A percentile compares a stretch with the other conserved stretches of the same genome.
Evolutionary conservation across 2,797 vertebrate genomes (phyloP).

Genomic region (Thamnophis elegans): DNA sequence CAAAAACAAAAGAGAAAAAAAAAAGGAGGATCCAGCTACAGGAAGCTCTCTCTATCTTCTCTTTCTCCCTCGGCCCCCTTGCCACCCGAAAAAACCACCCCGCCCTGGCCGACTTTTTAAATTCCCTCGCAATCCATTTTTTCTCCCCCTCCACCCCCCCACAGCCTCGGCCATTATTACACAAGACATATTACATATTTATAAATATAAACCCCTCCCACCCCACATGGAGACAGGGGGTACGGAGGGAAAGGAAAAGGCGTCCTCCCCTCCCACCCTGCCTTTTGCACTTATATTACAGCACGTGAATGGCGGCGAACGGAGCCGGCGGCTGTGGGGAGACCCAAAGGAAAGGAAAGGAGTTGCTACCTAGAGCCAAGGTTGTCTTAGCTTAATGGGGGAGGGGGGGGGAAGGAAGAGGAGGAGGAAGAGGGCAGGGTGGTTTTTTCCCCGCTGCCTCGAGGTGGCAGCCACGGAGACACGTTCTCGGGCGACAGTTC

Average conservation of each 20-base stretch:
- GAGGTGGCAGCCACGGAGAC: background rate
- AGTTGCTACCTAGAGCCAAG: constrained; percentile 21
- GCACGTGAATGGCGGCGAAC: background rate
- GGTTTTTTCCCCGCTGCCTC: background rate
- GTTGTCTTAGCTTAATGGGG: background rate
- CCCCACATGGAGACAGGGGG: constrained; percentile 2
- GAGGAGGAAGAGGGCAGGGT: background rate
- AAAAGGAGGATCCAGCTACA: constrained; percentile 33
- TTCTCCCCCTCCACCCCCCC: background rate
- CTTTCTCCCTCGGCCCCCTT: background rate
- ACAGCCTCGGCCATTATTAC: constrained; percentile 27
- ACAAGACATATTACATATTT: constrained; percentile 52
- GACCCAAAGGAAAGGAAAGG: background rate
- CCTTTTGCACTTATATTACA: constrained; percentile 26
- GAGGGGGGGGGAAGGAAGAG: no score
- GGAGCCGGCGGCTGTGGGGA: constrained; percentile 4
- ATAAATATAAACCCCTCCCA: constrained; percentile 42
- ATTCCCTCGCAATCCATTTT: constrained; percentile 8
- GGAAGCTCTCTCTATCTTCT: constrained; percentile 15
- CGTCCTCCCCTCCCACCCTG: background rate
- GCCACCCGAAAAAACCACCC: background rate
- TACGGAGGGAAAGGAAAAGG: background rate
- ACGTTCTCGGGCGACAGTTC: background rate
- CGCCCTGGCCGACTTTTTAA: constrained; percentile 2
- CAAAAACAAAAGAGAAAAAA: background rate